Evolutionary conservation across 64 coral and sea anemone species (phyloP).

Genomic region (Montipora capricornis): DNA sequence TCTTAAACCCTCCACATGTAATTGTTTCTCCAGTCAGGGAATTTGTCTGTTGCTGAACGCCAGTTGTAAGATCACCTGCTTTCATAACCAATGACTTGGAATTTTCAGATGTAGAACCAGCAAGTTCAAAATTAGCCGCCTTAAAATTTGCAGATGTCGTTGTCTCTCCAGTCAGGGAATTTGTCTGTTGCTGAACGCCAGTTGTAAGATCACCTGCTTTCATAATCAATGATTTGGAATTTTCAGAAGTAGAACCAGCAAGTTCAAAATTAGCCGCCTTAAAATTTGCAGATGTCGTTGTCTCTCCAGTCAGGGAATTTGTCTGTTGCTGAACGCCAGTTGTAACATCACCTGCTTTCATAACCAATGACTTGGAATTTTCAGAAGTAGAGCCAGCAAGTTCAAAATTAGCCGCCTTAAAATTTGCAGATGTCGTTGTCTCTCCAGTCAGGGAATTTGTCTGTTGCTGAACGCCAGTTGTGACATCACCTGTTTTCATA

Average conservation of each 20-base stretch:
- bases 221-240: not conserved
- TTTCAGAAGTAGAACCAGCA: not conserved
- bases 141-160: not conserved
- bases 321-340: not conserved
- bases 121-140: too few species aligned
- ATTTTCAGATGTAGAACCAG: too few species aligned
- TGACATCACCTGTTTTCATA: too few species aligned
- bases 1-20: too few species aligned
- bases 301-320: not conserved
- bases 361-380: not conserved
- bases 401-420: too few species aligned
- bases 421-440: too few species aligned
- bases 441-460: too few species aligned
- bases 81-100: too few species aligned
- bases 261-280: not conserved
- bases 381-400: not conserved
- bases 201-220: not conserved
- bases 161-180: not conserved
- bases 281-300: not conserved
- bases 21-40: too few species aligned
- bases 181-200: not conserved
- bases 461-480: too few species aligned
- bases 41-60: too few species aligned
- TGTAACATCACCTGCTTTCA: constrained; percentile 5
- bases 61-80: too few species aligned